Evolutionary conservation across 2,888 invertebrate genomes (phyloP).

Genomic region (Cephus sareptanus): DNA sequence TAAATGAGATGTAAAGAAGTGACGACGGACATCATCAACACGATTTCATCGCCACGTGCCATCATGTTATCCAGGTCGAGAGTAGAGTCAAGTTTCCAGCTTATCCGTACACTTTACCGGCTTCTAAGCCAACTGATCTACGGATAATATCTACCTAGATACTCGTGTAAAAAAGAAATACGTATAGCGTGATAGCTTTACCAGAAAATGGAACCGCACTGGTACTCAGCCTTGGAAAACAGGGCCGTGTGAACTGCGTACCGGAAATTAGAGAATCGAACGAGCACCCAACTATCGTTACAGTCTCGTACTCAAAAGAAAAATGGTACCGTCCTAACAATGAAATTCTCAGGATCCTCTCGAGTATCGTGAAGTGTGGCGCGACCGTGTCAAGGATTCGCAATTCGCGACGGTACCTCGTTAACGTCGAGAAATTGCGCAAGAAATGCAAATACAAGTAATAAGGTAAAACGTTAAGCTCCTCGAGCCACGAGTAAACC

Average conservation of each 20-base stretch:
- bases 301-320: neutral
- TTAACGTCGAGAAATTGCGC: neutral
- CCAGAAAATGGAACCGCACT: neutral
- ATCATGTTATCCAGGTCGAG: neutral
- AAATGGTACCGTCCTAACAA: neutral
- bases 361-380: neutral
- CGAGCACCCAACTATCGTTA: neutral
- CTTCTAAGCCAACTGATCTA: neutral
- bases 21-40: neutral
- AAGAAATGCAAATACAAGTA: neutral
- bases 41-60: neutral
- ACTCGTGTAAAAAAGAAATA: neutral
- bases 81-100: neutral
- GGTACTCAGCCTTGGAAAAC: neutral
- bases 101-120: neutral
- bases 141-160: neutral
- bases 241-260: neutral
- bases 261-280: conserved; percentile 42
- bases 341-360: neutral
- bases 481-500: neutral
- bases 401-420: neutral
- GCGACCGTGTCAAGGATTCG: neutral
- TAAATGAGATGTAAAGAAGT: neutral
- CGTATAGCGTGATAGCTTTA: neutral
- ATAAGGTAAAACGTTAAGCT: neutral